Percentiles rank a stretch among this genome's conserved stretches.
Evolutionary conservation across 2,113 vertebrate genomes (phyloP).

Genomic region (Galeopterus variegatus): DNA sequence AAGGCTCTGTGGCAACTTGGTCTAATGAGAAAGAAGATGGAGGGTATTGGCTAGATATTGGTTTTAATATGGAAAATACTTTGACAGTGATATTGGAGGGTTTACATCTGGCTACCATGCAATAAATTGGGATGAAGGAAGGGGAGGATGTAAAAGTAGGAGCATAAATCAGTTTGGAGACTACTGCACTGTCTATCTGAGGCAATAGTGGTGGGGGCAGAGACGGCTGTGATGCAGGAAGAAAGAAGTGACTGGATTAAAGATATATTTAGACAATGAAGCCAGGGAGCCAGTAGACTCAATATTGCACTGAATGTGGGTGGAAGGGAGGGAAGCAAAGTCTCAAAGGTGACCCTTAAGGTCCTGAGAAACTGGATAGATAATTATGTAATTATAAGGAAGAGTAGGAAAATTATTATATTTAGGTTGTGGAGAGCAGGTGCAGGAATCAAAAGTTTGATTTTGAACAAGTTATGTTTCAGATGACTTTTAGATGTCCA

Average conservation of each 20-base stretch:
- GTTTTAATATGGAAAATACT: background rate
- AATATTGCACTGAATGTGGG: background rate
- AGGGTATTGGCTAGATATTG: accelerated
- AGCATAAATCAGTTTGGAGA: background rate
- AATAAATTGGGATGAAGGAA: background rate
- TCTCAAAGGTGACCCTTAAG: background rate
- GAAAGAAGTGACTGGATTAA: background rate
- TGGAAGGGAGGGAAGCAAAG: background rate
- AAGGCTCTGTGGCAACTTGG: background rate
- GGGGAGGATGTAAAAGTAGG: background rate
- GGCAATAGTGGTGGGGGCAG: background rate
- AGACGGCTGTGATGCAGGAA: background rate
- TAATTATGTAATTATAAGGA: background rate
- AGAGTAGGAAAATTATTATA: background rate
- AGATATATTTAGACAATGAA: background rate
- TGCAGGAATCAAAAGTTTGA: background rate
- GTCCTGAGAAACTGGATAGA: background rate
- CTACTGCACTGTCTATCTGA: background rate
- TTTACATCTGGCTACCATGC: background rate
- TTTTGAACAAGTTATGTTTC: background rate
- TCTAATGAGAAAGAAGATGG: background rate
- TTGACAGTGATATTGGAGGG: background rate
- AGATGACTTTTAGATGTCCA: background rate
- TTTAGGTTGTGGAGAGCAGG: background rate
- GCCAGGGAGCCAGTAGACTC: background rate